phyloP scores from a whole-genome alignment of 2,888 invertebrate genomes.

The Deilephila elpenor region DNA sequence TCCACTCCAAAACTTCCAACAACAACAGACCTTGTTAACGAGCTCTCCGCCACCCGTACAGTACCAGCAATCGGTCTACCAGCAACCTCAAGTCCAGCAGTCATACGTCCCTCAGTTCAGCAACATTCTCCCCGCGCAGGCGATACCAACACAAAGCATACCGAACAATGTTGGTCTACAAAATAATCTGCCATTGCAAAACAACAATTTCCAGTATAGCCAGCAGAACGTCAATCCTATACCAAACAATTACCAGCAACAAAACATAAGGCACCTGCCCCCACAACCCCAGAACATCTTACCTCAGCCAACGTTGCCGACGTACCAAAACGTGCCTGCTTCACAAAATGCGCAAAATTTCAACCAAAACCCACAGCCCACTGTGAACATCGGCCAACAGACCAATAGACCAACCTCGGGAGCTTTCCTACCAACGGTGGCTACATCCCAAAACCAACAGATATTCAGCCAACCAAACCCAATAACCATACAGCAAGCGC shows the following conservation, averaged over 20 bases:
- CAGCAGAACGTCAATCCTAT: constrained; percentile 55
- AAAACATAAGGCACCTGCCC: constrained; percentile 60
- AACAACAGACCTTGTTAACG: constrained; percentile 58
- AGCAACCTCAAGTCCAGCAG: constrained; percentile 51
- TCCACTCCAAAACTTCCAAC: constrained; percentile 73
- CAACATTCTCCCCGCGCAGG: constrained; percentile 41
- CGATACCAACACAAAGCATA: constrained; percentile 42
- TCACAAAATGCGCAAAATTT: constrained; percentile 61
- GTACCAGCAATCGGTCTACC: constrained; percentile 61
- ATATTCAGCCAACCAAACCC: constrained; percentile 71
- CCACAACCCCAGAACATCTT: constrained; percentile 65
- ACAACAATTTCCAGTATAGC: constrained; percentile 67
- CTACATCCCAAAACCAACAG: constrained; percentile 61
- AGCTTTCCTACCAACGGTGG: constrained; percentile 72
- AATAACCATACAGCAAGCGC: constrained; percentile 77
- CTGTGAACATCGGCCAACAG: constrained; percentile 68
- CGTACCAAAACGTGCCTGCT: constrained; percentile 66
- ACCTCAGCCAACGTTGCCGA: constrained; percentile 68
- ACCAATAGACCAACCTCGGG: constrained; percentile 64
- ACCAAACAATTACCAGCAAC: constrained; percentile 61
- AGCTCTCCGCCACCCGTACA: constrained; percentile 68
- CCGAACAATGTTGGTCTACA: constrained; percentile 44
- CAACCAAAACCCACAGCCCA: constrained; percentile 58
- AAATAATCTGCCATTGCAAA: constrained; percentile 56
- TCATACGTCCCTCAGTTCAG: constrained; percentile 76